Evolutionary conservation across 1,140 invertebrate genomes (phyloP), one percentile per base, ranked within the genome.

Genomic region (Ceratoteleas bidentatus): DNA sequence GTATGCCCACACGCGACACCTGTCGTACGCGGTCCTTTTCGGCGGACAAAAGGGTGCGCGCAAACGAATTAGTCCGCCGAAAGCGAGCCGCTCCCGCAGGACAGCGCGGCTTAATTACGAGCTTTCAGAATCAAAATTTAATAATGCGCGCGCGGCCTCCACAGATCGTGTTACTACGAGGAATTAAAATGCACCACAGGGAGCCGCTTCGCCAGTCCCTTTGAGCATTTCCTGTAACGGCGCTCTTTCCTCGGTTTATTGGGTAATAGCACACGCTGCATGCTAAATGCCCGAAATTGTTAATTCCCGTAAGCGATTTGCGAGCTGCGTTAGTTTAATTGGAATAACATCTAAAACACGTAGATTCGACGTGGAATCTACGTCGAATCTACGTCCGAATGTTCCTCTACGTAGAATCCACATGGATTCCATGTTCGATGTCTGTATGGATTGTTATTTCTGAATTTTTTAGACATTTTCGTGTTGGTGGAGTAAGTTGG

Each of bases 121-220:
- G 73, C 83, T 83, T 83, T 85, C 58, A 82, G 80, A 85, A 85
- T 83, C 68, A 81, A 83, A 85, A 83, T 85, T 85, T 80, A 81
- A 85, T 85, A 83, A 77, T 77, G 62, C 73, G 49, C 58, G 60
- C 56, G 58, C 40, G 14, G 53, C 58, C 58, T 69, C 58, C n/a
- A 40, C 52, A 56, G 70, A 60, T 82, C 74, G 58, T 81, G 68
- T 76, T 73, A 68, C 72, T 73, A 73, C 43, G 64, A 73, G 69
- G 15, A 72, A 83, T 79, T 79, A 83, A 83, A 83, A 83, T 78
- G 81, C 75, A 75, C 74, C 66, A 34, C 70, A 70, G 81, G 69
- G 61, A 78, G 16, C 62, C 70, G 61, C 54, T 68, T 57, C 34
- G 49, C 72, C 32, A 70, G 65, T 69, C 70, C 60, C 70, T 81